Evolutionary conservation across 1,140 invertebrate genomes (phyloP).

Genomic region (Pseudomyrmex concolor): DNA sequence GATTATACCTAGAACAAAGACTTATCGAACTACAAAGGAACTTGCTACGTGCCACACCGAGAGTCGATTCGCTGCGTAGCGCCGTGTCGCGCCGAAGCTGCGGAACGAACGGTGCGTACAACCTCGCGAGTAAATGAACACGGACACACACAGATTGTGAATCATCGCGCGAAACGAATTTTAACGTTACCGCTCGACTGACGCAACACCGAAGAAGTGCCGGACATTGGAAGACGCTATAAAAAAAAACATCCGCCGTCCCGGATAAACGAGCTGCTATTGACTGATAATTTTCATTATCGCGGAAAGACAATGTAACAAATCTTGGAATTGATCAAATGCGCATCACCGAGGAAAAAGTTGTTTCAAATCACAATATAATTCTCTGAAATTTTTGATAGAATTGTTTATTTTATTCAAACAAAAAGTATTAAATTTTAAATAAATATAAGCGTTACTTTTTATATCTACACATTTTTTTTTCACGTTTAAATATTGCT

Average conservation of each 20-base stretch:
- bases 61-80: constrained; percentile 33
- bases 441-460: no score
- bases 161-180: constrained; percentile 64
- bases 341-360: no score
- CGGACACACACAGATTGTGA: constrained; percentile 53
- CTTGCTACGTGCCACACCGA: constrained; percentile 12
- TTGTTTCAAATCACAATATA: no score
- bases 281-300: no score
- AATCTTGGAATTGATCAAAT: no score
- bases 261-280: no score
- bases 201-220: not conserved
- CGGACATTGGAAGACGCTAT: constrained; percentile 31
- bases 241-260: not conserved
- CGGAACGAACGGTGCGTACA: constrained; percentile 45
- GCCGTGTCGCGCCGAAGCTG: constrained; percentile 7
- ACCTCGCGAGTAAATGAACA: constrained; percentile 56
- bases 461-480: no score
- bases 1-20: constrained; percentile 66
- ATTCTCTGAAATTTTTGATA: no score
- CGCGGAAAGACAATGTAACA: no score
- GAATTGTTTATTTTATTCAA: no score
- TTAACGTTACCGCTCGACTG: constrained; percentile 30
- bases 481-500: no score
- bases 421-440: no score
- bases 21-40: constrained; percentile 60